phyloP scores from a whole-genome alignment of 2,888 invertebrate species.

The Lycocerus yunnanus region DNA sequence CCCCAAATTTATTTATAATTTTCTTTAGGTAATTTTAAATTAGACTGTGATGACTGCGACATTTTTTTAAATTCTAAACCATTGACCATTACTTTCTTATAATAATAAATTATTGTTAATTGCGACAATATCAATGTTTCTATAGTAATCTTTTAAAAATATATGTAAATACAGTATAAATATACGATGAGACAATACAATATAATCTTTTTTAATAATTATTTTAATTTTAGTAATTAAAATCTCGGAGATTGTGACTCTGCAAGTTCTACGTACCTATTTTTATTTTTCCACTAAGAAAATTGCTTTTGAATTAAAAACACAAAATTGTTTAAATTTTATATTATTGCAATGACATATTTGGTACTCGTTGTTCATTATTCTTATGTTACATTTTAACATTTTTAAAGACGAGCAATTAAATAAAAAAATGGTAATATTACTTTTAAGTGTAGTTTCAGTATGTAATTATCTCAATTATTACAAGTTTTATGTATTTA shows the following conservation, averaged over 20 bases:
- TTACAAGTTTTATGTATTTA: constrained; percentile 8
- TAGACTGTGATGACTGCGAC: constrained; percentile 9
- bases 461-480: constrained; percentile 9
- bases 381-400: neutral
- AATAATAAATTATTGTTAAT: neutral
- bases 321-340: neutral
- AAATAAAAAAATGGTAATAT: neutral
- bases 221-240: neutral
- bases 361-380: neutral
- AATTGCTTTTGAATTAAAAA: neutral
- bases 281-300: neutral
- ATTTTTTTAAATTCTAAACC: constrained; percentile 12
- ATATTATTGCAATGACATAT: neutral
- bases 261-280: neutral
- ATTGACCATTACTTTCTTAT: constrained; percentile 1
- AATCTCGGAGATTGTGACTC: neutral
- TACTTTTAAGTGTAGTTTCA: neutral
- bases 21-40: constrained; percentile 18
- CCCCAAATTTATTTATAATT: constrained; percentile 55
- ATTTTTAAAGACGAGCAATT: neutral
- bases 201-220: neutral
- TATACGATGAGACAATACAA: neutral
- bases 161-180: neutral
- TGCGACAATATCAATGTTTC: neutral
- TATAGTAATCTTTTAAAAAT: neutral